Base-by-base conservation (phyloP, 1,140 invertebrate species). In the Diabrotica undecimpunctata region DNA sequence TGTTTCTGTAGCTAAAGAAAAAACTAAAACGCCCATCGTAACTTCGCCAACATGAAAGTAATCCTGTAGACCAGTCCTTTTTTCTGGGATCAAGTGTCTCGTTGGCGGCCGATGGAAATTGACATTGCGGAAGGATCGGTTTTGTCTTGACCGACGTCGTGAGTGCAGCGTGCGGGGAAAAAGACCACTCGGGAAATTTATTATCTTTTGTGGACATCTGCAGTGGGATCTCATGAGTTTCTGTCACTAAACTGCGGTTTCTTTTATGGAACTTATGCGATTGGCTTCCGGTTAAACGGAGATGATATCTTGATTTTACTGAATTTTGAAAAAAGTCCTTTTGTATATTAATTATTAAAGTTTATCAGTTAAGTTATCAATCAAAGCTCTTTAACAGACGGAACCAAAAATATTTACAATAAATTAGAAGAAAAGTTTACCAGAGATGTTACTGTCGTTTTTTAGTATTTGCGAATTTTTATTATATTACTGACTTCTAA, bases 191-290 rank as follows among this genome's bases (percentile, higher is more conserved):
- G 25, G 55, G 36, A 57, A 57, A 57, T 57, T 57, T 57, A 57
- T 57, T 57, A 57, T 57, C 55, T 57, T 38, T 57, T 37, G 25
- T 37, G 55, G 55, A 57, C 55, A 57, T 57, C 55, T 57, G 55
- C 55, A 57, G 55, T 57, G 37, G 37, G 35, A 12, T 36, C 37
- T 57, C 36, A 57, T 57, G n/a, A 57, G 35, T 35, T 46, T 46
- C 41, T n/a, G 41, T 5, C 41, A 46, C 41, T 46, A 46, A 46
- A 46, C 8, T 46, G 41, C 41, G 41, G 41, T 46, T 46, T 46
- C 41, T 46, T 46, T 46, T 46, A 46, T n/a, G 41, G 41, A 46
- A 46, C n/a, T 46, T 46, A 46, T 46, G 41, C n/a, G 41, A n/a
- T 46, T 46, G 41, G n/a, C 11, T 7, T 7, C 2, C 41, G 6